Conservation (phyloP, 2,888 invertebrate genomes). For the Cephonodes hylas region DNA sequence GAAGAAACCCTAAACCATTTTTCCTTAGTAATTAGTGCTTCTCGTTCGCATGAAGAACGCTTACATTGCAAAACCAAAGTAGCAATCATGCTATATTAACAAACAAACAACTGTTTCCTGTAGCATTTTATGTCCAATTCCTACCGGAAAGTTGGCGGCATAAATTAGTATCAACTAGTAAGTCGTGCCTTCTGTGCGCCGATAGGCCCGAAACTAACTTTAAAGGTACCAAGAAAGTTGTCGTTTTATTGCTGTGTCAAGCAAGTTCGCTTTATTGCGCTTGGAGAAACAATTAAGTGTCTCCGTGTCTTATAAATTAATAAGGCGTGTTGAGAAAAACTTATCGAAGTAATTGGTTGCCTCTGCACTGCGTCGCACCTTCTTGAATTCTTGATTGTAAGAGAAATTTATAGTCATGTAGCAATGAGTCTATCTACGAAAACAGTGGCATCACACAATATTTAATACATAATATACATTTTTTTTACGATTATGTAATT, state of each 20-base stretch:
- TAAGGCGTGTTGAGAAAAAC: neutral
- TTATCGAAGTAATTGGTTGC: neutral
- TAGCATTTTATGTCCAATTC: neutral
- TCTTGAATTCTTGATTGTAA: no score
- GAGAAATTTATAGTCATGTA: no score
- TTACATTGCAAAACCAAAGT: neutral
- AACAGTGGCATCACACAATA: no score
- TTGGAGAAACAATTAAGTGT: conserved; percentile 22
- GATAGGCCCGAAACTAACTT: neutral
- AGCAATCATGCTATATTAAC: neutral
- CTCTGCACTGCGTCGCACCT: conserved; percentile 9
- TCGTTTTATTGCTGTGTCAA: conserved; percentile 24
- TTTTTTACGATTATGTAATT: no score
- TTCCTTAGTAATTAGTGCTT: neutral
- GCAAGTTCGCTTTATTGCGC: conserved; percentile 19
- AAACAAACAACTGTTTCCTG: neutral
- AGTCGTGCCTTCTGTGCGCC: neutral
- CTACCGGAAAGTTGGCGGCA: neutral
- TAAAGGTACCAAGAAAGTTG: neutral
- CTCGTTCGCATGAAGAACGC: neutral
- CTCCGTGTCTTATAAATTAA: conserved; percentile 14
- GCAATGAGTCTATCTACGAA: no score
- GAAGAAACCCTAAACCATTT: no score
- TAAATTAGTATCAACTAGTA: neutral
- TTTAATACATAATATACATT: no score